Conservation (phyloP, 2,888 invertebrate species). For the Microctonus hyperodae region DNA sequence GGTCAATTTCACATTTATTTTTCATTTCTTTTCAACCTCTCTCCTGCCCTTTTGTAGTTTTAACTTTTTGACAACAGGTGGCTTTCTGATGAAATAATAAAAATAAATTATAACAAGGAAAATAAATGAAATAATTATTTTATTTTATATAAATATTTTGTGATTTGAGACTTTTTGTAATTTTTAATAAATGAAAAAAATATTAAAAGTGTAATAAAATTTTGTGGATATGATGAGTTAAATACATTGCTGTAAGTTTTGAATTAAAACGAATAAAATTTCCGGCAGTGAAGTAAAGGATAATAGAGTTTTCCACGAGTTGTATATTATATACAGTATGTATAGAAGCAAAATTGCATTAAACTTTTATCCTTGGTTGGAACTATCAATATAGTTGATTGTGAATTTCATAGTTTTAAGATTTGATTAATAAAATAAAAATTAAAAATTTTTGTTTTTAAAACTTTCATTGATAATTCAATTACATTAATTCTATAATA, state of each 20-base stretch:
- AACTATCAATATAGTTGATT: slow-evolving; percentile 18
- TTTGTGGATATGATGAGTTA: slow-evolving; percentile 9
- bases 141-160: background rate
- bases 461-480: no score
- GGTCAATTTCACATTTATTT: no score
- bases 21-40: no score
- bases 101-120: no score
- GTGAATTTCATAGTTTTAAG: slow-evolving; percentile 15
- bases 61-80: no score
- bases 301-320: slow-evolving; percentile 27
- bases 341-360: slow-evolving; percentile 30
- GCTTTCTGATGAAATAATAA: no score
- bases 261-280: slow-evolving; percentile 29
- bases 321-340: background rate
- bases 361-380: slow-evolving; percentile 30
- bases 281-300: slow-evolving; percentile 10
- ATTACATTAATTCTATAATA: no score
- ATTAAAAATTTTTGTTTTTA: background rate
- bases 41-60: no score
- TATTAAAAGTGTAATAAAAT: background rate
- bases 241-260: slow-evolving; percentile 19
- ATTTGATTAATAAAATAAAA: background rate
- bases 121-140: no score
- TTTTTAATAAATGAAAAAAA: background rate
- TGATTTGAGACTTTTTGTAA: background rate